Evolutionary conservation across 2,888 invertebrate genomes (phyloP).

Genomic region (Nephrotoma flavescens): DNA sequence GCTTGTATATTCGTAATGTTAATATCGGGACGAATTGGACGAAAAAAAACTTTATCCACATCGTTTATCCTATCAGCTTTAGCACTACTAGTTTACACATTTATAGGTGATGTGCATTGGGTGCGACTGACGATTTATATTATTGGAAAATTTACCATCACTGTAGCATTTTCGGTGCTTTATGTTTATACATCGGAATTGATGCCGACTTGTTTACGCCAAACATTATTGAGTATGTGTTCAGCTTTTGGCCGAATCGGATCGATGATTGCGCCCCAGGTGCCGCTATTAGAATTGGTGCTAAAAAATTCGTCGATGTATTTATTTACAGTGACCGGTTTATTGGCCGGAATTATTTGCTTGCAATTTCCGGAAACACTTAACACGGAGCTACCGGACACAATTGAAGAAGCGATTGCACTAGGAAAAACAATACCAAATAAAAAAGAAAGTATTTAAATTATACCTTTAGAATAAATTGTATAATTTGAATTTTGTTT

Average conservation of each 20-base stretch:
- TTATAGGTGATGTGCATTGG: background rate
- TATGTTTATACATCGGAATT: conserved; percentile 47
- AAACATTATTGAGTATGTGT: conserved; percentile 43
- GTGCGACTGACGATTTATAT: conserved; percentile 35
- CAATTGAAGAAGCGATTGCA: conserved; percentile 39
- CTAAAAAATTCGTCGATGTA: conserved; percentile 29
- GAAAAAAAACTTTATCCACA: conserved; percentile 40
- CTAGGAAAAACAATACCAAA: conserved; percentile 22
- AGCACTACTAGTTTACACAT: background rate
- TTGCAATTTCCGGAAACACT: conserved; percentile 45
- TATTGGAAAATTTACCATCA: conserved; percentile 41
- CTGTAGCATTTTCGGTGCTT: conserved; percentile 43
- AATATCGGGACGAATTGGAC: conserved; percentile 41
- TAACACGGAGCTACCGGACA: conserved; percentile 38
- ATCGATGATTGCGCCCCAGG: conserved; percentile 46
- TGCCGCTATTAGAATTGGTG: conserved; percentile 40
- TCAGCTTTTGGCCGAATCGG: conserved; percentile 47
- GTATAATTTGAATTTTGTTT: too few species aligned
- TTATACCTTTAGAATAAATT: too few species aligned
- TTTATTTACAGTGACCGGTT: conserved; percentile 26
- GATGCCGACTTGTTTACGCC: conserved; percentile 44
- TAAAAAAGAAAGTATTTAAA: background rate
- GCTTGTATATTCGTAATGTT: conserved; percentile 43
- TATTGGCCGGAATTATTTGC: conserved; percentile 35
- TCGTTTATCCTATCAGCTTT: conserved; percentile 40